phyloP scores from a whole-genome alignment of 2,888 invertebrate genomes.

The Eilema caniola region DNA sequence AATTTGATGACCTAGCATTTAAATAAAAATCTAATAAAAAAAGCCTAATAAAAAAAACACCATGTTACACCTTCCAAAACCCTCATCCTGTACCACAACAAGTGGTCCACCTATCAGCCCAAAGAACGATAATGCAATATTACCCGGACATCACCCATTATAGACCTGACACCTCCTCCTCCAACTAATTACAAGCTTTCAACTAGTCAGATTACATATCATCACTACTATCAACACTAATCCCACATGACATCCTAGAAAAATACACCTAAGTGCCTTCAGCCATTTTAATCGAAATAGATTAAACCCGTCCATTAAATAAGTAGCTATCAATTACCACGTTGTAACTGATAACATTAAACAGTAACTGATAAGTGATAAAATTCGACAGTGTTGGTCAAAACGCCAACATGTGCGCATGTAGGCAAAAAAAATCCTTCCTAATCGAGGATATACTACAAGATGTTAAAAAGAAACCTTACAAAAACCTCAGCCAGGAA shows the following conservation, averaged over 20 bases:
- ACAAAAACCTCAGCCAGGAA: slow-evolving; percentile 67
- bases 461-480: slow-evolving; percentile 67
- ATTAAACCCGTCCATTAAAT: slow-evolving; percentile 81
- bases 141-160: slow-evolving; percentile 31
- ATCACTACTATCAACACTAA: slow-evolving; percentile 43
- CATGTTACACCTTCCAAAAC: too few species aligned
- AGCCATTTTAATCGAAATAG: slow-evolving; percentile 63
- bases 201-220: slow-evolving; percentile 51
- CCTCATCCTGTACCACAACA: not conserved
- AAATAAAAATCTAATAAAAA: too few species aligned
- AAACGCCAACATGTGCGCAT: slow-evolving; percentile 78
- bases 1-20: too few species aligned
- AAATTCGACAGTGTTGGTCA: slow-evolving; percentile 76
- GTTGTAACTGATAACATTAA: slow-evolving; percentile 69
- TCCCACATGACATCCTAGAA: slow-evolving; percentile 51
- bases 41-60: too few species aligned
- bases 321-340: slow-evolving; percentile 84
- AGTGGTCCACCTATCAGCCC: slow-evolving; percentile 1
- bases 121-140: not conserved
- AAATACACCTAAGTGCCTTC: slow-evolving; percentile 53
- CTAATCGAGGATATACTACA: slow-evolving; percentile 78
- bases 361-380: slow-evolving; percentile 59
- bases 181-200: slow-evolving; percentile 56
- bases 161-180: slow-evolving; percentile 42
- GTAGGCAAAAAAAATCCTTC: slow-evolving; percentile 79